Base-by-base conservation (phyloP, 1,140 invertebrate genomes). In the Pseudomyrmex gracilis region DNA sequence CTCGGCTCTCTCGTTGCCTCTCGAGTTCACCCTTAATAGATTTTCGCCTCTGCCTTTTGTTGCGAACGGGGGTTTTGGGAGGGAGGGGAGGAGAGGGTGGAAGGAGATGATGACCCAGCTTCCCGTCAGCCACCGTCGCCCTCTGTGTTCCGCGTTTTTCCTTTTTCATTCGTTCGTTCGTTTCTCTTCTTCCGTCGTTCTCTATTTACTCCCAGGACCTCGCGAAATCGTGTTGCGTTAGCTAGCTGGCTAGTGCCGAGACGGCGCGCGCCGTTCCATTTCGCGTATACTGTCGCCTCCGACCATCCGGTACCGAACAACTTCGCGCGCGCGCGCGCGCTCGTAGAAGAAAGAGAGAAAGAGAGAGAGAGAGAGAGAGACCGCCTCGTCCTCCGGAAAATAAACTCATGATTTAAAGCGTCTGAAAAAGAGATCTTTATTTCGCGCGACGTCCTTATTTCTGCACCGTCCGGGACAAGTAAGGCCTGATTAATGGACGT, bases 321-420 rank as follows among this genome's bases (percentile, higher is more conserved):
- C 82, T 34, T 55, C 45, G 71, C 57, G 51, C 49, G 57, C 45
- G 20, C 34, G 5, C 17, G 53, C 24, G 10, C 34, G 22, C 45
- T 43, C 17, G 51, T n/a, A 34, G 12, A 15, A 13, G 22, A n/a
- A 70, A 47, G 51, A 10, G n/a, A n/a, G n/a, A n/a, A n/a, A n/a
- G n/a, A n/a, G n/a, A 64, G 57, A 47, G 73, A 64, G 60, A 76
- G 8, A 34, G 60, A 60, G 58, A 47, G 45, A 67, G 55, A 51
- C 51, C 45, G 20, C 24, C 57, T 15, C 20, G 57, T 77, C 61
- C 20, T 83, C 68, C 49, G 77, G 82, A 85, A 91, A 93, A 92
- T 92, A 92, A 92, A 93, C 91, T 92, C 89, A 89, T 92, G 91
- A 93, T 93, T 93, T 92, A 93, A 90, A 87, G 85, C 86, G 76